Evolutionary conservation across 2,888 invertebrate genomes (phyloP).

Genomic region (Cataglyphis albicans): DNA sequence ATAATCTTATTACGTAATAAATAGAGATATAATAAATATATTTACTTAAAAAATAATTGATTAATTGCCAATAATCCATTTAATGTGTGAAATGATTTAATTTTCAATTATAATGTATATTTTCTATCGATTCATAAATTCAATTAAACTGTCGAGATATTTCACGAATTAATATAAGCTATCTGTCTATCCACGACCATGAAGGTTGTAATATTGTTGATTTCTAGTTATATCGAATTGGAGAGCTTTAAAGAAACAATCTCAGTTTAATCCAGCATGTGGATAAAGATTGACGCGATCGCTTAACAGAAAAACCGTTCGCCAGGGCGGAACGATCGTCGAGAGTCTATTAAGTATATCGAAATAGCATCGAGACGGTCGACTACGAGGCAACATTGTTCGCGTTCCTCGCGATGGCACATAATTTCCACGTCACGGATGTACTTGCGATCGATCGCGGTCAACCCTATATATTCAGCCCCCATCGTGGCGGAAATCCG

Average conservation of each 20-base stretch:
- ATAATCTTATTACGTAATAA: not conserved
- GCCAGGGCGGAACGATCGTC: not conserved
- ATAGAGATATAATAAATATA: not conserved
- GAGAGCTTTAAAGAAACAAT: not conserved
- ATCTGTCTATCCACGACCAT: not conserved
- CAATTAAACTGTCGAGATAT: constrained; percentile 22
- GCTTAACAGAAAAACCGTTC: not conserved
- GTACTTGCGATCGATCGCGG: constrained; percentile 63
- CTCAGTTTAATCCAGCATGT: constrained; percentile 20
- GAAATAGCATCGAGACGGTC: constrained; percentile 17
- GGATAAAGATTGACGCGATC: constrained; percentile 1
- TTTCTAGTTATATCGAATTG: constrained; percentile 9
- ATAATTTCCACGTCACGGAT: constrained; percentile 62
- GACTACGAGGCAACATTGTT: not conserved
- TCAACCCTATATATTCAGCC: constrained; percentile 63
- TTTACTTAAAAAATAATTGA: not conserved
- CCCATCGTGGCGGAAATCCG: constrained; percentile 65
- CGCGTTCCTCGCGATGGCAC: constrained; percentile 38
- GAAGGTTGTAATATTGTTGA: not conserved
- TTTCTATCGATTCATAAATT: constrained; percentile 2
- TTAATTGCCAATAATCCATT: not conserved
- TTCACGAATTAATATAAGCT: constrained; percentile 29
- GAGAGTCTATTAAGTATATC: constrained; percentile 23
- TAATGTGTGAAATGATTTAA: not conserved
- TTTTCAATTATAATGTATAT: not conserved